A percentile compares a stretch with the other conserved stretches of the same genome.
These are phyloP conservation scores for Macroteleia sp. DNA, from an alignment of 2,888 invertebrate species.

Conservation along the genomic window DNA sequence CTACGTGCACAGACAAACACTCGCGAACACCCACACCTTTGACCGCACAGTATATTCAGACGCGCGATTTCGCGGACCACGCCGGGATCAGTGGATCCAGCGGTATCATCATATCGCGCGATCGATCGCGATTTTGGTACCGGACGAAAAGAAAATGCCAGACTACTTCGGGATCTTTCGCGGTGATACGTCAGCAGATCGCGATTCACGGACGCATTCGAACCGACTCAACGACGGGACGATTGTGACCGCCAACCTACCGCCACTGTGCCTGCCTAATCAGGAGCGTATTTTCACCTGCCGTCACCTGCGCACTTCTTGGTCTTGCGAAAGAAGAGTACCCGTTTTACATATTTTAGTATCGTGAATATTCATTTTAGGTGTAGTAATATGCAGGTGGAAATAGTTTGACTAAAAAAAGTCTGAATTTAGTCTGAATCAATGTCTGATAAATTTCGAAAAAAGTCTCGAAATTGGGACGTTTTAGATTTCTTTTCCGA, in stretches of 20 bases:
- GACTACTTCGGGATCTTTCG: constrained; percentile 20
- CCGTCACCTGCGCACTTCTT: constrained; percentile 21
- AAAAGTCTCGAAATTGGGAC: too few relatives aligned
- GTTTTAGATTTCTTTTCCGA: too few relatives aligned
- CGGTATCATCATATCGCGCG: constrained; percentile 32
- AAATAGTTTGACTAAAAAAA: too few relatives aligned
- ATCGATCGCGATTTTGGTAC: not conserved
- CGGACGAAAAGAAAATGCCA: not conserved
- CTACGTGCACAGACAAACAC: constrained; percentile 1
- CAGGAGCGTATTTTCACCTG: constrained; percentile 74
- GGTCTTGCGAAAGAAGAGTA: too few relatives aligned
- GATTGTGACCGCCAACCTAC: constrained; percentile 74
- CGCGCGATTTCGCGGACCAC: constrained; percentile 40
- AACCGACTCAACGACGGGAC: constrained; percentile 76
- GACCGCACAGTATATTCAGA: constrained; percentile 6
- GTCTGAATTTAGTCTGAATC: too few relatives aligned
- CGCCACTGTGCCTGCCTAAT: constrained; percentile 72
- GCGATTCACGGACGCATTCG: constrained; percentile 78
- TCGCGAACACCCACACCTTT: constrained; percentile 39
- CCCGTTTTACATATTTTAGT: too few relatives aligned
- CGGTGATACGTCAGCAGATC: constrained; percentile 79
- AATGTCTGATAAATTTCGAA: too few relatives aligned
- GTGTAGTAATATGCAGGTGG: too few relatives aligned
- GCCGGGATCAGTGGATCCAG: constrained; percentile 43
- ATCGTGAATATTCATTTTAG: too few relatives aligned